Conservation (phyloP, 2,113 vertebrate genomes). For the Pungitius pungitius region DNA sequence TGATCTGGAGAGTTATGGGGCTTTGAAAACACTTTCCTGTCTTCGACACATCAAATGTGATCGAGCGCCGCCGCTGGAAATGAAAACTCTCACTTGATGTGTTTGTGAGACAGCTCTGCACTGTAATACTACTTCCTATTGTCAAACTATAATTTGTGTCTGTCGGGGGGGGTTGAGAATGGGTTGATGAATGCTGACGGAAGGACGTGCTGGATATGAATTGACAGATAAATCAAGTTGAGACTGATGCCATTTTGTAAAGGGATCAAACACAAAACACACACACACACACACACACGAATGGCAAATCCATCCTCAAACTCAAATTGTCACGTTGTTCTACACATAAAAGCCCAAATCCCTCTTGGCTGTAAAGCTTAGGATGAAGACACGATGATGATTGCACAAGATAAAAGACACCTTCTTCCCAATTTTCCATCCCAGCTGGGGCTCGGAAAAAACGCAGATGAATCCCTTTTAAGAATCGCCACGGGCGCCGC, state of each 20-base stretch:
- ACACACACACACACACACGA: not conserved
- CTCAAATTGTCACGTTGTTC: not conserved
- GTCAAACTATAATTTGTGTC: conserved; percentile 14
- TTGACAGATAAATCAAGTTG: conserved; percentile 65
- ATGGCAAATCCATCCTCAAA: not conserved
- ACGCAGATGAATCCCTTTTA: conserved; percentile 3
- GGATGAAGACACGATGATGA: conserved; percentile 6
- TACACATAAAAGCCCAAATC: not conserved
- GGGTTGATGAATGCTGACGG: conserved; percentile 67
- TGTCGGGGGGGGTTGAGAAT: too few species aligned
- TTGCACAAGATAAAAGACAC: conserved; percentile 11
- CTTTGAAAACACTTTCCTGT: conserved; percentile 12
- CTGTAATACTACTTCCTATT: conserved; percentile 29
- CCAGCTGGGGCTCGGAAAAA: conserved; percentile 48
- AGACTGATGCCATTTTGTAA: conserved; percentile 53
- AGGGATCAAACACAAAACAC: not conserved
- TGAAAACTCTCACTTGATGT: conserved; percentile 43
- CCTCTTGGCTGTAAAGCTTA: not conserved
- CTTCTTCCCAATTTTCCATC: conserved; percentile 5
- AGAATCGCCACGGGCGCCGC: conserved; percentile 15
- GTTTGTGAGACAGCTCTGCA: conserved; percentile 38
- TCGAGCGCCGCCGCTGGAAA: conserved; percentile 14
- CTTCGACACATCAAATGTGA: conserved; percentile 11
- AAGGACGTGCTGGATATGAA: conserved; percentile 55
- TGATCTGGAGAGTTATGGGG: not conserved